Percentiles rank a stretch among this genome's conserved stretches.
Conservation (phyloP, 2,113 vertebrate species). For the Aleadryas rufinucha region DNA sequence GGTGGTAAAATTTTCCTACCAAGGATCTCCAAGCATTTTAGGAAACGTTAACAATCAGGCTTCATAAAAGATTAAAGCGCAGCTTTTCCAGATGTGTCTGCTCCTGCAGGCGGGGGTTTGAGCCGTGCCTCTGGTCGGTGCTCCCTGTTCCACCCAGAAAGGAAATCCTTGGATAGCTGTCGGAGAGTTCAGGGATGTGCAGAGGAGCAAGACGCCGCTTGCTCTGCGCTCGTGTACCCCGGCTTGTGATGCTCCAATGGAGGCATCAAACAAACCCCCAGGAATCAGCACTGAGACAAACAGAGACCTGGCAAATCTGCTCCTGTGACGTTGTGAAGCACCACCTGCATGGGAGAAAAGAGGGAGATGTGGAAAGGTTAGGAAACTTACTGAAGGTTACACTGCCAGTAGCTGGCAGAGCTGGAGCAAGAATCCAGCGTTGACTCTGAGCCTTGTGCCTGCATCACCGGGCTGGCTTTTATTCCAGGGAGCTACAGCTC, state of each 20-base stretch:
- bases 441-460: background rate
- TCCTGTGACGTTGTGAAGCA: background rate
- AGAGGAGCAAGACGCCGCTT: background rate
- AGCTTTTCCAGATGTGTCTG: slow-evolving; percentile 26
- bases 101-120: fast-evolving
- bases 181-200: fast-evolving
- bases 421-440: background rate
- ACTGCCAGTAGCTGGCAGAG: background rate
- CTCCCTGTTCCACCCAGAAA: background rate
- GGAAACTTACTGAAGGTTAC: background rate
- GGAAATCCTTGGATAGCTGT: background rate
- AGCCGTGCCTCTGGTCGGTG: background rate
- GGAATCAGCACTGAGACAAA: background rate
- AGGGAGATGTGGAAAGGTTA: background rate
- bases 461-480: background rate
- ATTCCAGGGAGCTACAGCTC: background rate
- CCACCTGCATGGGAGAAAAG: background rate
- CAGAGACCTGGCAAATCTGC: background rate
- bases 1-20: slow-evolving; percentile 37
- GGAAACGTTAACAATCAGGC: background rate
- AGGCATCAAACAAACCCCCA: background rate
- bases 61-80: background rate
- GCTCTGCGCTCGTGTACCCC: fast-evolving
- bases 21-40: background rate
- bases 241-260: background rate